These are phyloP conservation scores for Andinoacara biseriatus DNA, from an alignment of 2,113 vertebrate species.

Conservation along the genomic window DNA sequence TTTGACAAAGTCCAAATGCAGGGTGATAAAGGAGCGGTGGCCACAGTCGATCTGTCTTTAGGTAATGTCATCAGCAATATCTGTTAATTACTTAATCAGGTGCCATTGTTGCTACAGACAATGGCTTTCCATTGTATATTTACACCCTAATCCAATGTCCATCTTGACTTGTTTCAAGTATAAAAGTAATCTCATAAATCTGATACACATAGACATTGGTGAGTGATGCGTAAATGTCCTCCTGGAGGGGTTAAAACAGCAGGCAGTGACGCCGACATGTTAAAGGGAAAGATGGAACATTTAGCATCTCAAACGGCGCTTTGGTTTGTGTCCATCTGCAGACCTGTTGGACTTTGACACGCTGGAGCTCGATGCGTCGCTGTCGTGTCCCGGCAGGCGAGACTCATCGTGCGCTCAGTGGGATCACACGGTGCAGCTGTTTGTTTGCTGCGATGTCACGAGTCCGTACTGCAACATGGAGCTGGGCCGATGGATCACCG, in stretches of 20 bases:
- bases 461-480: constrained; percentile 75
- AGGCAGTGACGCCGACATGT: too few relatives aligned
- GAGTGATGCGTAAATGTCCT: too few relatives aligned
- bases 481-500: constrained; percentile 84
- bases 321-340: constrained; percentile 25
- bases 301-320: rapidly evolving
- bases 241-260: too few relatives aligned
- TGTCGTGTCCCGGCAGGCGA: constrained; percentile 79
- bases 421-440: constrained; percentile 84
- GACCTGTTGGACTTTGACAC: constrained; percentile 57
- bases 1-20: constrained; percentile 79
- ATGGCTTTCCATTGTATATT: too few relatives aligned
- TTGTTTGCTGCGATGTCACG: constrained; percentile 74
- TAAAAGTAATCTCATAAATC: too few relatives aligned
- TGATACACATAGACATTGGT: too few relatives aligned
- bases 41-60: constrained; percentile 69
- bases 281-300: too few relatives aligned
- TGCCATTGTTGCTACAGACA: neutral
- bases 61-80: constrained; percentile 48
- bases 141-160: too few relatives aligned
- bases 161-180: too few relatives aligned
- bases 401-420: constrained; percentile 81
- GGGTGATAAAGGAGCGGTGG: constrained; percentile 74
- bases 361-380: constrained; percentile 78
- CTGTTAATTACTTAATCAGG: neutral